Percentiles rank a stretch among this genome's conserved stretches.
These are phyloP conservation scores for Melanerpes aurifrons DNA, from an alignment of 2,113 vertebrate species.

Conservation along the genomic window DNA sequence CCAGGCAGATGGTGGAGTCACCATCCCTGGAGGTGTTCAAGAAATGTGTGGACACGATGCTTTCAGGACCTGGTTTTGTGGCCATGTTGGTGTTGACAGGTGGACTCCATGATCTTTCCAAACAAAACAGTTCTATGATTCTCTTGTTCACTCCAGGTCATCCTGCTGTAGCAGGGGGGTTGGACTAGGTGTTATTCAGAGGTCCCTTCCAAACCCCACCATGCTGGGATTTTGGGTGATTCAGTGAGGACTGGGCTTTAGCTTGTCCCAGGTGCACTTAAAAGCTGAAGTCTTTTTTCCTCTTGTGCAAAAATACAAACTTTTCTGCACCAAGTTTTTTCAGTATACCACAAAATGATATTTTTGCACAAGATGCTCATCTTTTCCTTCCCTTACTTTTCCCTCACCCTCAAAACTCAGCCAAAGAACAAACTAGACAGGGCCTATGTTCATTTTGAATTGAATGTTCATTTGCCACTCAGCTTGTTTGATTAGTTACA, in stretches of 20 bases:
- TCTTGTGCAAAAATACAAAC: not conserved
- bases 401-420: not conserved
- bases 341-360: not conserved
- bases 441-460: not conserved
- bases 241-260: fast-evolving
- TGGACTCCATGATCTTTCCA: too few species aligned
- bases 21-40: too few species aligned
- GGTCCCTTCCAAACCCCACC: too few species aligned
- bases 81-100: too few species aligned
- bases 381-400: not conserved
- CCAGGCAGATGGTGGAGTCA: too few species aligned
- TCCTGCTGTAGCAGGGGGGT: too few species aligned
- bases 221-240: too few species aligned
- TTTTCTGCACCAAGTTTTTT: not conserved
- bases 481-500: not conserved
- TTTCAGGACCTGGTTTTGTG: too few species aligned
- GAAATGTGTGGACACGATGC: too few species aligned
- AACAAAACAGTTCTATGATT: too few species aligned
- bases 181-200: too few species aligned
- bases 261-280: not conserved
- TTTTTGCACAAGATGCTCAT: not conserved
- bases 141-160: too few species aligned
- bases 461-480: not conserved
- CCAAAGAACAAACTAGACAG: not conserved
- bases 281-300: not conserved